Base-by-base conservation (phyloP, 2,888 invertebrate genomes). In the Microplitis deprimator region DNA sequence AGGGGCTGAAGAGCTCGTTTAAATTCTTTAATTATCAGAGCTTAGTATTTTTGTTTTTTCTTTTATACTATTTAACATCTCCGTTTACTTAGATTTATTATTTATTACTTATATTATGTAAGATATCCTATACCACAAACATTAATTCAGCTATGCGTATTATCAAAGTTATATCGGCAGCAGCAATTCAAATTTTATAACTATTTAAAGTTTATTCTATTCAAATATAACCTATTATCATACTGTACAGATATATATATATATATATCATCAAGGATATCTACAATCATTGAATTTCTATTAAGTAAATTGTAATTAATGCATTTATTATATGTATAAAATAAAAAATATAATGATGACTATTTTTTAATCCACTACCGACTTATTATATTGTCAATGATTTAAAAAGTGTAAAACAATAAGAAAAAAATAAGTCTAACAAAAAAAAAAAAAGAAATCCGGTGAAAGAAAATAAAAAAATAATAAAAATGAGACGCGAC, bases 401-500 rank as follows among this genome's bases (percentile, higher is more conserved):
- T 29, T 29, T 29, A 29, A 4, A 29, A 29, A 29, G 4, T 29
- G 29, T 29, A 29, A 50, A 50, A 50, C 13, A 50, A 50, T 50
- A 50, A 13, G 50, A 50, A 50, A 10, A 13, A 8, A 50, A 50
- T 5, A 50, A 50, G 50, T 50, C 50, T 50, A n/a, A n/a, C n/a
- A n/a, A n/a, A n/a, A n/a, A 20, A 20, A 20, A 20, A 17, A 20
- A 20, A 20, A 20, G 20, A 50, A 50, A 29, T 29, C n/a, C 17
- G n/a, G 17, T 29, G 13, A 20, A 29, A 20, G 13, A 13, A 20
- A 65, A 38, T 65, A 77, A 73, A 77, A 73, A 61, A 73, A 76
- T 59, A 78, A 76, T 70, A 64, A 16, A 76, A 73, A 61, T 75
- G 61, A 39, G 68, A 73, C 74, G 71, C 67, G 64, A 70, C 73